Evolutionary conservation across 1,140 invertebrate species (phyloP), one percentile per base, ranked within the genome.

Genomic region (Ceratitis capitata): DNA sequence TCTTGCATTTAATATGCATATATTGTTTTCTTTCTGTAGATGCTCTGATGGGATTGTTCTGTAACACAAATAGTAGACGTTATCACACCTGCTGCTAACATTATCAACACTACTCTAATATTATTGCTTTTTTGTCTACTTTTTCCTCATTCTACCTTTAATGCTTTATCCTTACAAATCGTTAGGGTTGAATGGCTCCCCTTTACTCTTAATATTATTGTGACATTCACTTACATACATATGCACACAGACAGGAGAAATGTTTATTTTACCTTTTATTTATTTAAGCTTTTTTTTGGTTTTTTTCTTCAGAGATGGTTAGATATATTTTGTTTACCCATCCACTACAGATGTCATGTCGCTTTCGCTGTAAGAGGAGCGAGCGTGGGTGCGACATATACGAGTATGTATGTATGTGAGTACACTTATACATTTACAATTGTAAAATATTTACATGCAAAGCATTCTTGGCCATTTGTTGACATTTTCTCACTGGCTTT

Each of bases 251-350:
- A n/a, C n/a, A n/a, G n/a, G n/a, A n/a, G n/a, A n/a, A n/a, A n/a
- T n/a, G n/a, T 19, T 78, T 78, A 14, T 78, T 45, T 47, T 42
- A 78, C 69, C 39, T 78, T 45, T 78, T 45, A 45, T 78, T 78
- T 78, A 45, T 32, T 78, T 26, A 78, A 78, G 69, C 69, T 42
- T 78, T 78, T n/a, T n/a, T 78, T 42, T 10, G 39, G n/a, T 78
- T 78, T 45, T 78, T 45, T 78, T 14, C 16, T 23, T 45, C n/a
- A 69, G n/a, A n/a, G n/a, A n/a, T n/a, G n/a, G n/a, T n/a, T 32
- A 35, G 61, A 32, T 39, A 19, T 26, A 45, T 78, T 42, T 78
- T 78, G 39, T 42, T 42, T 45, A 26, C 69, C 39, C 39, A 45
- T 47, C 69, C 69, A 47, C 23, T 78, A n/a, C 39, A 78, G 16